Conservation (phyloP, 2,888 invertebrate species). For the Eurytoma adleriae region DNA sequence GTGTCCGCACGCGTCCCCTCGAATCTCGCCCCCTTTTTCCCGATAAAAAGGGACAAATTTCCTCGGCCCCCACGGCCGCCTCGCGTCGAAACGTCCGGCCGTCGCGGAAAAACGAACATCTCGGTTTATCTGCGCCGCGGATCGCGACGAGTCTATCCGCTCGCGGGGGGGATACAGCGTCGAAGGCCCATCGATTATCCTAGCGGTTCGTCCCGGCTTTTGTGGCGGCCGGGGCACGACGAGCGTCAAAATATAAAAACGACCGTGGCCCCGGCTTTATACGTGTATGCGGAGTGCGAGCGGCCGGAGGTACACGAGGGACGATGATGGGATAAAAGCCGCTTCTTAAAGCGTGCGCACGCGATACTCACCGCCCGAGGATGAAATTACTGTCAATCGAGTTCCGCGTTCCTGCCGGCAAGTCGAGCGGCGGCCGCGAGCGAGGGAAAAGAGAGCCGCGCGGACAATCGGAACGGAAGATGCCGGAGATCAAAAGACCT, state of each 20-base stretch:
- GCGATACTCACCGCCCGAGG: constrained; percentile 40
- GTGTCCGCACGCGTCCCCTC: constrained; percentile 26
- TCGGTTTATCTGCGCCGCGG: neutral
- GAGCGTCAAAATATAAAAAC: constrained; percentile 45
- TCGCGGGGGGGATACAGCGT: neutral
- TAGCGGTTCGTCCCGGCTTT: constrained; percentile 39
- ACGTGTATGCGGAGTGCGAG: neutral
- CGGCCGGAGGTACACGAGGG: constrained; percentile 6
- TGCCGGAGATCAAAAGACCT: neutral
- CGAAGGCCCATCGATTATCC: constrained; percentile 45
- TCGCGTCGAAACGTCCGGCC: constrained; percentile 6
- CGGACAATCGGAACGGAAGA: constrained; percentile 15
- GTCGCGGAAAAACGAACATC: constrained; percentile 5
- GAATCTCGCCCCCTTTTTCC: neutral
- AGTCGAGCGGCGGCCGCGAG: constrained; percentile 48
- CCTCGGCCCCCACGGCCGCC: neutral
- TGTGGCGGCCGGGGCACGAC: constrained; percentile 2
- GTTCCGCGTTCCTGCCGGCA: constrained; percentile 67
- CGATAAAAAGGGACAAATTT: neutral
- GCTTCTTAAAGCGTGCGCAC: constrained; percentile 15
- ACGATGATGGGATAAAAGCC: constrained; percentile 44
- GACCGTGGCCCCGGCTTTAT: neutral
- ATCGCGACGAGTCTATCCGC: neutral
- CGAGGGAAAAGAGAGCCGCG: neutral
- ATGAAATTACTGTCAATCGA: constrained; percentile 67